Base-by-base conservation (phyloP, 2,797 vertebrate species). In the Oryzias dopingdopingensis region DNA sequence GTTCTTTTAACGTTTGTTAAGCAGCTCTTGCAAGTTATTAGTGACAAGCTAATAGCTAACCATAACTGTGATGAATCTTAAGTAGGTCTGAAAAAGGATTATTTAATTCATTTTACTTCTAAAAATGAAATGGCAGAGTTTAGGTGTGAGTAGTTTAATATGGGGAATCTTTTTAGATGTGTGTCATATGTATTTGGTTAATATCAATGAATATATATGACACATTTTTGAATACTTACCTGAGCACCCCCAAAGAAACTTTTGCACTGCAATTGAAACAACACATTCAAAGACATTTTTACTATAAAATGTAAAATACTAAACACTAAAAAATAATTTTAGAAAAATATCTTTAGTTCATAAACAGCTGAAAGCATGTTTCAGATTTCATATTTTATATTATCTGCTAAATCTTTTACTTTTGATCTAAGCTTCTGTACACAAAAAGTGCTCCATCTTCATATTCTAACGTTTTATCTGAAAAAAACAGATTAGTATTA, bases 171-270 rank as follows among this genome's bases (percentile, higher is more conserved):
- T 68, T 59, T 54, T 52, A 81, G 51, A 46, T 62, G 65, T 67
- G 64, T 37, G 32, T 37, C 63, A 70, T 82, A 72, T 82, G 67
- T 80, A 37, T 78, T 62, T 45, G 45, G 59, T 74, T 84, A 92
- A 72, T 61, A 45, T 50, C 32, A 59, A 74, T 51, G 49, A 50
- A 12, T 1, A 53, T 26, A 42, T 55, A 16, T 55, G 16, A 41
- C 67, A 82, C 70, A 72, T 54, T 59, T 37, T 70, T n/a, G 44
- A 71, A 77, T 69, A 81, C 94, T 85, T 96, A 98, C 97, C 97
- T 93, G 95, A 94, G 84, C 93, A 98, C 86, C 97, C 97, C 96
- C 96, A 98, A 72, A 97, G 92, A 87, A 93, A 94, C 44, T 95
- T 95, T 68, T 97, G 95, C 78, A 96, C 97, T 98, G 94, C 62